Evolutionary conservation across 2,113 vertebrate species (phyloP), one percentile per base, ranked within the genome.

Genomic region (Gallinago jamesoni): DNA sequence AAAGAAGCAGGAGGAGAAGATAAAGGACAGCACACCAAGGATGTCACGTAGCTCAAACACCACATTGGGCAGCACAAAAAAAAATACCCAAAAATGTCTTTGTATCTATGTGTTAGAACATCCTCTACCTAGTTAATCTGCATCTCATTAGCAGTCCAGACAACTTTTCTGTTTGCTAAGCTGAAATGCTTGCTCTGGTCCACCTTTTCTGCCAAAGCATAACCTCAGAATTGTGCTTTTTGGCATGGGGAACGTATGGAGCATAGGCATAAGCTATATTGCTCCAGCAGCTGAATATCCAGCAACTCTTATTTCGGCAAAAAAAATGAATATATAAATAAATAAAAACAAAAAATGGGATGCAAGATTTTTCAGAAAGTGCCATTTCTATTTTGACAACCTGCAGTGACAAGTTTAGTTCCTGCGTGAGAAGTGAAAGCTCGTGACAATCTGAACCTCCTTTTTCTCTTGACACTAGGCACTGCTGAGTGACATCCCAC

Each of bases 391-490:
- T 75, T 63, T 63, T 69, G 63, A 47, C 68, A 64, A 50, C 47
- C 31, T 43, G 3, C 60, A 7, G 22, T 6, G 30, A 31, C 63
- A 43, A 12, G 68, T 33, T 50, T 20, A 48, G 53, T 17, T 62
- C 12, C 31, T 55, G 0, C 4, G n/a, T 41, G 56, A 69, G 37
- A 66, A 87, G 35, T 2, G 1, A 69, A 48, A 22, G 19, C 52
- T 62, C 0, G 5, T n/a, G 14, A 33, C 50, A 56, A 28, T 1
- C 45, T 15, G 20, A 52, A 35, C n/a, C 20, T 35, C 48, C 48
- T 16, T 55, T 45, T 81, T 53, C 28, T 35, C 39, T 18, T 0
- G 0, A 21, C 35, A 23, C 31, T 15, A 3, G 0, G 0, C 20
- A 5, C 33, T 4, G 16, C 33, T 43, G 37, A 63, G 21, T 19